These are phyloP conservation scores for Leptatherina wallacei DNA, from an alignment of 2,797 vertebrate genomes.

Conservation along the genomic window DNA sequence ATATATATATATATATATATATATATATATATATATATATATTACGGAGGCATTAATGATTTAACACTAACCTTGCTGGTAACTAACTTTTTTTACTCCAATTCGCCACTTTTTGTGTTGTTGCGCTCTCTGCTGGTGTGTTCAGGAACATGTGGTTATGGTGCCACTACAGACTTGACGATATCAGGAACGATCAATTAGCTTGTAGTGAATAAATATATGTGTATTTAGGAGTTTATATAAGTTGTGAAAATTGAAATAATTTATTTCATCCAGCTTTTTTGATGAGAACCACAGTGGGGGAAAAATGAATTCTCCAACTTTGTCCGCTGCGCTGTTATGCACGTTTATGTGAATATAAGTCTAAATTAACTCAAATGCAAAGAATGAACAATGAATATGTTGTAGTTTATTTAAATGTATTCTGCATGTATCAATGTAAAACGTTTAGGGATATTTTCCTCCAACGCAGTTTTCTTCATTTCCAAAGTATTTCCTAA, in stretches of 20 bases:
- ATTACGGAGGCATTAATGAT: background rate
- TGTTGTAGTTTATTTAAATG: background rate
- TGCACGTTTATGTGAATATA: background rate
- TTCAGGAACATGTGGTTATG: rapidly evolving
- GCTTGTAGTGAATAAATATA: background rate
- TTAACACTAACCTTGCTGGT: background rate
- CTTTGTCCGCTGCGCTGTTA: background rate
- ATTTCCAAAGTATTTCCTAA: too few species aligned
- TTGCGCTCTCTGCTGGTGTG: slow-evolving; percentile 38
- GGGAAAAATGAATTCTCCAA: background rate
- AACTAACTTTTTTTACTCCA: background rate
- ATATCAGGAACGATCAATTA: background rate
- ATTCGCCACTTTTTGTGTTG: slow-evolving; percentile 13
- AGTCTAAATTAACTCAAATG: background rate
- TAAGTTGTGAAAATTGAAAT: background rate
- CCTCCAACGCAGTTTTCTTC: background rate
- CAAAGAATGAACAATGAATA: background rate
- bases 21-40: too few species aligned
- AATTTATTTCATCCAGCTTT: background rate
- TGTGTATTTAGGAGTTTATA: background rate
- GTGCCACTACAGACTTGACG: background rate
- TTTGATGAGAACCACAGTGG: background rate
- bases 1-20: too few species aligned
- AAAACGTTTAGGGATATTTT: background rate
- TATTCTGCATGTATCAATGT: background rate